Base-by-base conservation (phyloP, 2,888 invertebrate species). In the Caenorhabditis parvicauda region DNA sequence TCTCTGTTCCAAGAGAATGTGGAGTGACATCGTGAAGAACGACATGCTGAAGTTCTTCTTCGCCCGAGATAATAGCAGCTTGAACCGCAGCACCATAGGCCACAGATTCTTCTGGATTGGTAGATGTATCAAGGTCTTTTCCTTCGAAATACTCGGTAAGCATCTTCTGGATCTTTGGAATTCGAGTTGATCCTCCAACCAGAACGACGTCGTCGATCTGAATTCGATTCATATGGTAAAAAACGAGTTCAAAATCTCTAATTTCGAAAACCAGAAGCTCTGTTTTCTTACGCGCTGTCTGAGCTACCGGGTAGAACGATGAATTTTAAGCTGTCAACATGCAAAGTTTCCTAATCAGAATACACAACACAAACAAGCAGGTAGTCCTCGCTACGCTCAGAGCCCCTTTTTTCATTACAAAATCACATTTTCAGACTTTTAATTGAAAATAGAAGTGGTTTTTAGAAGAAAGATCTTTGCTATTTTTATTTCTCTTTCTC, bases 31-130 rank as follows among this genome's bases (percentile, higher is more conserved):
- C 63, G 21, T 41, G 52, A n/a, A 63, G 21, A 3, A 52, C 44
- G 58, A 63, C 55, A 37, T 63, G 58, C 47, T 63, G 63, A 7
- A 63, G 54, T 19, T 63, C 63, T 37, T 63, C 63, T 0, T 52
- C 63, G n/a, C 72, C 75, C 21, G 67, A 60, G n/a, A 75, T 51
- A 35, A 75, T 67, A 25, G 75, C 96, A 81, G 93, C 95, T 84
- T 96, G 94, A 5, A 96, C 94, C 67, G 95, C 95, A 32, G 95
- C 95, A 79, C 96, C 95, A 82, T 92, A 95, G 45, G 95, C 95
- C 54, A 96, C 96, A 75, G 96, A 95, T 84, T 96, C 96, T 83
- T 63, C 63, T 7, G 63, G 98, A 96, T 51, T 96, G 22, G 67
- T 74, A 48, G 29, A 66, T 7, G 24, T n/a, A 0, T 45, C 49